Percentiles rank a stretch among this genome's conserved stretches.
Conservation (phyloP, 2,113 vertebrate genomes). For the Neotoma lepida region DNA sequence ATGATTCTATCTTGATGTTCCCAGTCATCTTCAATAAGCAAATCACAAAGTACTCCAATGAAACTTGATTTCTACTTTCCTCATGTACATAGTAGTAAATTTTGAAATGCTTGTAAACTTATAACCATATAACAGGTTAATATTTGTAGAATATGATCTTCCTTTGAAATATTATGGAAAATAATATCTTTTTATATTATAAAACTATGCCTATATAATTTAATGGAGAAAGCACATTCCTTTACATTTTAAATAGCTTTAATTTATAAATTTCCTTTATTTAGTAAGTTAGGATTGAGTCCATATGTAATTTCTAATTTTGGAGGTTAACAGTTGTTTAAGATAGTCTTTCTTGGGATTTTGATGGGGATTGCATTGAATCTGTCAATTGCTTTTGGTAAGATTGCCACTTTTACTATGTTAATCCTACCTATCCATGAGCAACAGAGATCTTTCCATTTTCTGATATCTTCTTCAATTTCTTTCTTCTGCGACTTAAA, state of each 20-base stretch:
- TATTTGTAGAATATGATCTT: neutral
- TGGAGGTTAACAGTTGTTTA: neutral
- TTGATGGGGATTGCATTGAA: too few species aligned
- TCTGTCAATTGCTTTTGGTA: too few species aligned
- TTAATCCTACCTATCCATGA: too few species aligned
- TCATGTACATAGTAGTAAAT: neutral
- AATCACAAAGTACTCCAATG: neutral
- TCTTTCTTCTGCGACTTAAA: too few species aligned
- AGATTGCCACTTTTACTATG: too few species aligned
- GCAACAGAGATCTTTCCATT: too few species aligned
- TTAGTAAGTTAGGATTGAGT: neutral
- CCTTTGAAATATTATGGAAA: neutral
- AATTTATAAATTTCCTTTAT: neutral
- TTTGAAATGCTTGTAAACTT: neutral
- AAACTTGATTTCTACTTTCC: neutral
- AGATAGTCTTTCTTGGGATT: neutral
- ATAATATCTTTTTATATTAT: neutral
- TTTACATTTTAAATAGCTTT: neutral
- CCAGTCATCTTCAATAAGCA: neutral
- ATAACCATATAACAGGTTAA: neutral
- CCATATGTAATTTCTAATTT: neutral
- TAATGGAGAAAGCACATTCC: neutral
- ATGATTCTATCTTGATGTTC: slow-evolving; percentile 24
- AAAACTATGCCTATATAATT: neutral
- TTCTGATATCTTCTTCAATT: too few species aligned